Evolutionary conservation across 1,140 invertebrate species (phyloP).

Genomic region (Hydropsyche tenuis): DNA sequence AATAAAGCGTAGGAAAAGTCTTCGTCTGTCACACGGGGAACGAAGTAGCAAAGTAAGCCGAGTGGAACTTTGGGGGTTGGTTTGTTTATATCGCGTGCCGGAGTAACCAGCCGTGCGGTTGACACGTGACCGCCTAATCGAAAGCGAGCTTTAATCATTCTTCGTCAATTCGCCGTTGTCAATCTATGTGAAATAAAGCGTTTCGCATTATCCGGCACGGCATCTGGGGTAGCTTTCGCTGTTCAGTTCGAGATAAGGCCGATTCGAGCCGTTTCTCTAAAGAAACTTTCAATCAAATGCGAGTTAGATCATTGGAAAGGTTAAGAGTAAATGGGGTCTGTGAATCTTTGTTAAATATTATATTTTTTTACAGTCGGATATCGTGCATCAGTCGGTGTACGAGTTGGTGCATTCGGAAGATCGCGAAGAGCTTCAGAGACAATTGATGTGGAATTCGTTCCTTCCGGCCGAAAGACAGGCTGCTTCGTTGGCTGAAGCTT

Average conservation of each 20-base stretch:
- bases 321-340: neutral
- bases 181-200: slow-evolving; percentile 42
- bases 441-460: slow-evolving; percentile 96
- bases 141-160: slow-evolving; percentile 49
- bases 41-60: neutral
- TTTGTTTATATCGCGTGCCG: slow-evolving; percentile 40
- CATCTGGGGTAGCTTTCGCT: no score
- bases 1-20: no score
- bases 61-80: neutral
- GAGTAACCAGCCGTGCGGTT: slow-evolving; percentile 36
- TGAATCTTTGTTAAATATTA: neutral
- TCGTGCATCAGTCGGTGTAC: slow-evolving; percentile 98
- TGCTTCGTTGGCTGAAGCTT: slow-evolving; percentile 82
- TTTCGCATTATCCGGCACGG: neutral
- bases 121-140: slow-evolving; percentile 48
- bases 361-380: slow-evolving; percentile 84
- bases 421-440: slow-evolving; percentile 94
- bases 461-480: slow-evolving; percentile 81
- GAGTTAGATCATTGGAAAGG: no score
- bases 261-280: no score
- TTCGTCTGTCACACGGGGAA: no score
- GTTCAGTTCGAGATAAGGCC: no score
- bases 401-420: slow-evolving; percentile 99
- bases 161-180: slow-evolving; percentile 47
- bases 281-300: no score